These are phyloP conservation scores for Nephrotoma guestfalica DNA, from an alignment of 2,888 invertebrate genomes.

Conservation along the genomic window DNA sequence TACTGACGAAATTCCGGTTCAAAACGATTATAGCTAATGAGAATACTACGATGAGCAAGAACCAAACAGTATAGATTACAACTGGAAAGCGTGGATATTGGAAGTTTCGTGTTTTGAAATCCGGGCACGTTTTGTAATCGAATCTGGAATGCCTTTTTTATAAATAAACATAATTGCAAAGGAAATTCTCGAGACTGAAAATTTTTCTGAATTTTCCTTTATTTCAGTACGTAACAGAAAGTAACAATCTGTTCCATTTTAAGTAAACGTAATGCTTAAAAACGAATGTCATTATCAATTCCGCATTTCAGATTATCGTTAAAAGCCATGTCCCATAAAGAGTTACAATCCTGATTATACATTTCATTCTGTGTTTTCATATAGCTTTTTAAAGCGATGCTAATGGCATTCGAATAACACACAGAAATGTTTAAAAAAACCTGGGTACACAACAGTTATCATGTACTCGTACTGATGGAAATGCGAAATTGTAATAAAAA, in stretches of 20 bases:
- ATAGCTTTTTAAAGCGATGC: background rate
- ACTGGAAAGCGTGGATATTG: too few relatives aligned
- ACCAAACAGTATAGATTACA: too few relatives aligned
- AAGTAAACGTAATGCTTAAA: too few relatives aligned
- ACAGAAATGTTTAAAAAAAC: background rate
- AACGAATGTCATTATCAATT: background rate
- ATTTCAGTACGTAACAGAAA: too few relatives aligned
- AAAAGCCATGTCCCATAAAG: background rate
- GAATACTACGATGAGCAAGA: too few relatives aligned
- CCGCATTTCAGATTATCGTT: background rate
- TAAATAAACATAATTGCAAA: too few relatives aligned
- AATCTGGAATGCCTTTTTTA: fast-evolving
- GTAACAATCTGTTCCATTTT: too few relatives aligned
- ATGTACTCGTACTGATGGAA: background rate
- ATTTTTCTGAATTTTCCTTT: too few relatives aligned
- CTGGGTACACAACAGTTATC: background rate
- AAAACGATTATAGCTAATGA: too few relatives aligned
- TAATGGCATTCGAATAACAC: background rate
- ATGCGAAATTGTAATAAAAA: background rate
- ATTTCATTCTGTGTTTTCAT: background rate
- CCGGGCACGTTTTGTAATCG: fast-evolving
- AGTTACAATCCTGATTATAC: background rate
- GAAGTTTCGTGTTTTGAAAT: too few relatives aligned
- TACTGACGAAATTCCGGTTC: too few relatives aligned
- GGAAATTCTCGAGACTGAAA: too few relatives aligned